Conservation (phyloP, 2,888 invertebrate species). For the Quadroppia sp. region DNA sequence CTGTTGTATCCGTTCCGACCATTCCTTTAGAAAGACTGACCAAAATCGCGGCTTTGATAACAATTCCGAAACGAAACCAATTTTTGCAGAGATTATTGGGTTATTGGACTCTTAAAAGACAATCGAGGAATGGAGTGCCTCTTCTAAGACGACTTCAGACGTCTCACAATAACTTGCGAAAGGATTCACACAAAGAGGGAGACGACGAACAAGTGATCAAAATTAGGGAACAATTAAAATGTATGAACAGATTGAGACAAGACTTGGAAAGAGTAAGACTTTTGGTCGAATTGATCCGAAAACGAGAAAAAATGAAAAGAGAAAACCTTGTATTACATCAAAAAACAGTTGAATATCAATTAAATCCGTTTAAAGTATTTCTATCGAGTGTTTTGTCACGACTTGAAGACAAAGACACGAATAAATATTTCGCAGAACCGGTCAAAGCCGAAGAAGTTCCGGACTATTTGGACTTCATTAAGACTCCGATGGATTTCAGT, state of each 20-base stretch:
- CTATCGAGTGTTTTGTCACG: conserved; percentile 71
- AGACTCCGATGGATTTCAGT: conserved; percentile 80
- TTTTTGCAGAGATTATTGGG: conserved; percentile 84
- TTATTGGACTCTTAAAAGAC: conserved; percentile 95
- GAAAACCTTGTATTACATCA: conserved; percentile 64
- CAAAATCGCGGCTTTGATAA: conserved; percentile 74
- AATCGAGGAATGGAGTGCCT: conserved; percentile 92
- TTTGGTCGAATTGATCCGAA: conserved; percentile 88
- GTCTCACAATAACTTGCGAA: conserved; percentile 45
- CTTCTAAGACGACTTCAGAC: conserved; percentile 74
- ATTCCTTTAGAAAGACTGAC: conserved; percentile 77
- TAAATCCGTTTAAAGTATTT: conserved; percentile 76
- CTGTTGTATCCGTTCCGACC: conserved; percentile 87
- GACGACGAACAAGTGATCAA: conserved; percentile 47
- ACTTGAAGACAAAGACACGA: conserved; percentile 71
- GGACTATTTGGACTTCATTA: conserved; percentile 80
- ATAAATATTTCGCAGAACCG: conserved; percentile 86
- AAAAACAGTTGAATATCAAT: conserved; percentile 64
- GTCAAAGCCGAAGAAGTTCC: conserved; percentile 73
- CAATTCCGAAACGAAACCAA: conserved; percentile 69
- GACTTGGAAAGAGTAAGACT: conserved; percentile 87
- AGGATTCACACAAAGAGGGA: conserved; percentile 47
- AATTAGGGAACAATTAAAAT: conserved; percentile 77
- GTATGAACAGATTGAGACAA: conserved; percentile 88
- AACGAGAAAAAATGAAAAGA: conserved; percentile 86